Evolutionary conservation across 92 coral and sea anemone species (phyloP), one percentile per base, ranked within the genome.

Genomic region (Umimayanthus kanabou): DNA sequence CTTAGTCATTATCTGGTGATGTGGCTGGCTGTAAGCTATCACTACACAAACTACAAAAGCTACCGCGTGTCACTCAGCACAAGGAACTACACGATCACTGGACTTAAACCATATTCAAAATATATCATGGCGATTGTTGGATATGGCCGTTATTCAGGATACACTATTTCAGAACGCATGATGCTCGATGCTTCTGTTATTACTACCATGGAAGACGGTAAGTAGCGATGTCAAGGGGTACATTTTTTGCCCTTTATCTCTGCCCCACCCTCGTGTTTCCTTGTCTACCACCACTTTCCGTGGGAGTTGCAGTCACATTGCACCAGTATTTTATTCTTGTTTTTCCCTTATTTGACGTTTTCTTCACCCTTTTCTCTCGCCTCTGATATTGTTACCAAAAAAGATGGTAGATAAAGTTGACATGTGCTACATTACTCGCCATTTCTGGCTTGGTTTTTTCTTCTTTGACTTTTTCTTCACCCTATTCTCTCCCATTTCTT

Each of bases 91-190:
- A 69, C 85, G 14, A 30, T 88, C 22, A 67, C 42, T 71, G 80
- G 82, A 16, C 85, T 88, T 14, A 58, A 80, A 76, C 90, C 90
- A 43, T 79, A 79, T 69, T 11, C 90, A 43, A 28, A 65, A 3
- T 88, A 88, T 28, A 11, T 58, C 42, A 58, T 29, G 43, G 90
- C 76, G 29, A 43, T 79, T 11, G 23, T 88, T 11, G 90, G 89
- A 22, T 29, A 5, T 50, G 45, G 49, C 20, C 26, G 8, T 33
- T 37, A 28, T 5, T 9, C 49, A 18, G 78, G 49, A 16, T 73
- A 16, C 78, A 16, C 0, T 33, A 73, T 73, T 40, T 15, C 20
- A 40, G 47, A 73, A 3, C 0, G 5, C 16, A 73, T 73, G 78
- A 0, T 73, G 2, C 22, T 2, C 5, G 23, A 73, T 0, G 47